Evolutionary conservation across 2,113 vertebrate genomes (phyloP), one percentile per base, ranked within the genome.

Genomic region (Caranx melampygus): DNA sequence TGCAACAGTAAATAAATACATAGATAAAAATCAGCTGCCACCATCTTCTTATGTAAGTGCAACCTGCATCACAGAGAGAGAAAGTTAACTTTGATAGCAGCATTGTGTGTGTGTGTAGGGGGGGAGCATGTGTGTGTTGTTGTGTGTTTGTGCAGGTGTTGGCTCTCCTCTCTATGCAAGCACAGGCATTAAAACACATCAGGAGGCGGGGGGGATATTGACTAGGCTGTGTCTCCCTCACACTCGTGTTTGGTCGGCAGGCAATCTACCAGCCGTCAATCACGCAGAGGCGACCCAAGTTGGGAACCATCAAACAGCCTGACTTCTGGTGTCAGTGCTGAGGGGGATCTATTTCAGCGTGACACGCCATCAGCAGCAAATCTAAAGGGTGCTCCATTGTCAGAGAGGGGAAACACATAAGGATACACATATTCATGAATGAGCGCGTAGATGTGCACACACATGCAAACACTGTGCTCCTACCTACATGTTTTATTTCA

Each of bases 211-310:
- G 76, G 45, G 81, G 72, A 62, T 89, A 90, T 91, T 86, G 89
- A 92, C 89, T 90, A 83, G 86, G 74, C 83, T 65, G 72, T 88
- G 87, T 91, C 85, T 93, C 85, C 82, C 83, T 82, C 82, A 85
- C 90, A 90, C 82, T 75, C 70, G 73, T 91, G 92, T 93, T 94
- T 93, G 91, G 93, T 87, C 79, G 81, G 84, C 82, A 93, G 91
- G 93, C 94, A 95, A 94, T 95, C 93, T 94, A 90, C 87, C 84
- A 87, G 49, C 91, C 82, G 91, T 95, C 94, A 95, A 93, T 95
- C 94, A 93, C 78, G 2, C 59, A 47, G 82, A 89, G 85, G 91
- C 86, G 81, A 89, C 90, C 90, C 80, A 92, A 93, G 92, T 91
- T 92, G 91, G 91, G 91, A 94, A 92, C 86, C 85, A 93, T 93